Evolutionary conservation across 2,888 invertebrate genomes (phyloP), one percentile per base, ranked within the genome.

Genomic region (Pseudococcus jackbeardsleyi): DNA sequence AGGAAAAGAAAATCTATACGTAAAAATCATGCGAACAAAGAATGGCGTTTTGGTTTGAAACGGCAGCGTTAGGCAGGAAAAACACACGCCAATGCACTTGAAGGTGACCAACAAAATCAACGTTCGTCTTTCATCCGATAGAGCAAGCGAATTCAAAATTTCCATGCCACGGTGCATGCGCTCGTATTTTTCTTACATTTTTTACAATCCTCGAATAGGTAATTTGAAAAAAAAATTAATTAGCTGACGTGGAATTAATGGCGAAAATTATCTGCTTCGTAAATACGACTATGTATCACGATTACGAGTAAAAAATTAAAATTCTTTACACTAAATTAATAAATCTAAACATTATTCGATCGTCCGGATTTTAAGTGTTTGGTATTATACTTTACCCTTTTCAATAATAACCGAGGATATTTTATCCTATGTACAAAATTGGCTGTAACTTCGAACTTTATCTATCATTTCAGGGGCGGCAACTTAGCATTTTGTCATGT

Each of bases 351-450:
- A 8, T 82, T 82, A 82, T 46, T 46, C 79, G 79, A 19, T 82
- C n/a, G 33, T 82, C 46, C 46, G 8, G 79, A 46, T 82, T 82
- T 82, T 46, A n/a, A 82, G 79, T 82, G 79, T 82, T 82, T 82
- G 79, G 79, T 82, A 82, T 33, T 79, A 79, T 82, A 82, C 79
- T 82, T 82, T 82, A 82, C 79, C 79, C 79, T 82, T 82, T 82
- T 39, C 19, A 82, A 82, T 46, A 19, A 82, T 82, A 72, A 72
- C 72, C 8, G 72, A 72, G 17, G 39, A 39, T 39, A 77, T 82
- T 46, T 82, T 46, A 72, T 22, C 22, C 22, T 64, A 64, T 19
- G 42, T 82, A 82, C 46, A 82, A 82, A 82, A 46, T 82, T 46
- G 19, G 79, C n/a, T 82, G 79, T 82, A 82, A 82, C 79, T 82